Evolutionary conservation across 2,797 vertebrate species (phyloP).

Genomic region (Phataginus tetradactyla): DNA sequence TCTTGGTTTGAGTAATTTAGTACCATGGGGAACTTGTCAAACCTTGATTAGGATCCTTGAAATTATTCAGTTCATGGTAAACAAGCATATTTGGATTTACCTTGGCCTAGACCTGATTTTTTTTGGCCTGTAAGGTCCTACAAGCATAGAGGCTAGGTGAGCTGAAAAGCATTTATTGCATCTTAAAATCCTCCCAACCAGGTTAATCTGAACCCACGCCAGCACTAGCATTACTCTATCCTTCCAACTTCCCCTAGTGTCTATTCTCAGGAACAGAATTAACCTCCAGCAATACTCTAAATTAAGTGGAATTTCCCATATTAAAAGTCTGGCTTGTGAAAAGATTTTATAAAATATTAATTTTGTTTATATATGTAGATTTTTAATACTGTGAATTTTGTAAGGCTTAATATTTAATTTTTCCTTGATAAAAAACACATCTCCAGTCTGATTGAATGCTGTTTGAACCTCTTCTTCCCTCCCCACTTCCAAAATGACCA

Average conservation of each 20-base stretch:
- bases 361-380: background rate
- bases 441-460: background rate
- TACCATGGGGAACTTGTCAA: background rate
- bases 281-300: background rate
- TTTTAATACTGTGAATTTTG: constrained; percentile 12
- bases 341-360: background rate
- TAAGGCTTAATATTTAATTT: constrained; percentile 25
- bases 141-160: background rate
- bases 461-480: background rate
- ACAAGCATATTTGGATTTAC: constrained; percentile 16
- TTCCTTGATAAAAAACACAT: background rate
- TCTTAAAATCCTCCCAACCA: background rate
- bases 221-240: background rate
- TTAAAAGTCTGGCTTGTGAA: constrained; percentile 47
- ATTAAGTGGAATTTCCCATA: background rate
- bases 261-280: constrained; percentile 28
- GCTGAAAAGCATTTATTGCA: background rate
- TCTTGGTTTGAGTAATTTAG: constrained; percentile 17
- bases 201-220: background rate
- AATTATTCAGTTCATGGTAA: constrained; percentile 47
- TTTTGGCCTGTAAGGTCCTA: background rate
- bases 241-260: background rate
- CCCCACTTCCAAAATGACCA: background rate
- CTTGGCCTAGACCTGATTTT: constrained; percentile 43
- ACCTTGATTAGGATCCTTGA: constrained; percentile 48